Base-by-base conservation (phyloP, 53 echinoderm and acorn worm species). In the Echinometra lucunter region DNA sequence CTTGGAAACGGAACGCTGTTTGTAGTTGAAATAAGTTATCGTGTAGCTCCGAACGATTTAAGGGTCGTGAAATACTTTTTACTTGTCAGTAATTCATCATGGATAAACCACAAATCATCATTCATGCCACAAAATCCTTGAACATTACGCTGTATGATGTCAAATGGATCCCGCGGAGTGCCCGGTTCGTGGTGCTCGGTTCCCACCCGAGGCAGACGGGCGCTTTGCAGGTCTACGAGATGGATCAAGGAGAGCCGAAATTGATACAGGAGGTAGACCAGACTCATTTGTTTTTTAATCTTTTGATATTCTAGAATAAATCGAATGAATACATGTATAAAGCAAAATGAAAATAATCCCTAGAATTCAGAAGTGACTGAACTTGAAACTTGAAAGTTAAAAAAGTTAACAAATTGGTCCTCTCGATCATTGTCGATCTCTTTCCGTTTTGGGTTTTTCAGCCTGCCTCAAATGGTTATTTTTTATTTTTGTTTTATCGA, bases 141-240 rank as follows among this genome's bases (percentile, higher is more conserved):
- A 97, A 98, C 90, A 95, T 96, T 40, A 98, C 98, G 3, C 91
- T 98, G 56, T 98, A 95, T 88, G 98, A 98, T 81, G 92, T 95
- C 58, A 96, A 93, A 95, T 98, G 98, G 98, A 93, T 98, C 47
- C 98, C 98, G 70, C 92, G 97, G 66, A 98, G 98, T 96, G 98
- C 98, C 58, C 97, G 97, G 66, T 97, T 98, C 92, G 98, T 98
- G 58, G 98, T 97, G 94, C 95, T 98, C 66, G 98, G 98, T 93
- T 95, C 95, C 95, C 91, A 97, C 88, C 96, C 98, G 88, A 95
- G 98, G 91, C 96, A 97, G 69, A 98, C 98, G 25, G 98, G 98
- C 25, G 97, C 97, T 0, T 32, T 98, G 70, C 98, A 98, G 74
- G 94, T 98, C 49, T 98, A 94, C 74, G 98, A 97, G 89, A 95